Conservation (phyloP, 2,797 vertebrate genomes). For the Peromyscus melanophrys region DNA sequence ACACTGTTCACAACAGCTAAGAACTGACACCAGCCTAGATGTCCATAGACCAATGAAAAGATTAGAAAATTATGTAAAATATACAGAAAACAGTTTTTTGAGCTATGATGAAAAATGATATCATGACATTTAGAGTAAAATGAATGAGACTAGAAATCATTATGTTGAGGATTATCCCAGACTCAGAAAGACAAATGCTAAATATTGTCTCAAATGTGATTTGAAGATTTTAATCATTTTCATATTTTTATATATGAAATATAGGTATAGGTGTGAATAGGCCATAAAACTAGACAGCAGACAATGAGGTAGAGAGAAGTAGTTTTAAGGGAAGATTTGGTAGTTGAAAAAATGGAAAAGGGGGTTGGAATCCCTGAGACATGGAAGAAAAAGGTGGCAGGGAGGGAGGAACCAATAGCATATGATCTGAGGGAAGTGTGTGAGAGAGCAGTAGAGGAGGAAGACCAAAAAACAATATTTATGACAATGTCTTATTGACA, state of each 20-base stretch:
- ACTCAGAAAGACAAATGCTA: background rate
- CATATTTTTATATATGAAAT: background rate
- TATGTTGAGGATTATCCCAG: background rate
- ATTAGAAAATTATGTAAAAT: background rate
- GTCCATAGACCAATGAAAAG: background rate
- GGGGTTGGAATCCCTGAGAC: background rate
- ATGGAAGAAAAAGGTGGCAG: background rate
- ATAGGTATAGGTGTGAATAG: background rate
- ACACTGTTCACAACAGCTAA: background rate
- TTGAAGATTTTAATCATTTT: background rate
- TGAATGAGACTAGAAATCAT: background rate
- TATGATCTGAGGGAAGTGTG: background rate
- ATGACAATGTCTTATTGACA: background rate
- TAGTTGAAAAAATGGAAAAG: background rate
- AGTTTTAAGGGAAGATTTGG: background rate
- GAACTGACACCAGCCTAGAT: background rate
- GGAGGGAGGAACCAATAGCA: background rate
- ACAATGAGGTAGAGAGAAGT: background rate
- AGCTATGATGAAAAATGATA: background rate
- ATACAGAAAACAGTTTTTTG: background rate
- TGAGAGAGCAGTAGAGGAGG: rapidly evolving
- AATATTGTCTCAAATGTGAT: background rate
- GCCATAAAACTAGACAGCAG: background rate
- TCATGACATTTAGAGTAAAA: background rate
- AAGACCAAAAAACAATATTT: background rate